These are phyloP conservation scores for Neocrepidodera transversa DNA, from an alignment of 2,888 invertebrate species.

Conservation along the genomic window DNA sequence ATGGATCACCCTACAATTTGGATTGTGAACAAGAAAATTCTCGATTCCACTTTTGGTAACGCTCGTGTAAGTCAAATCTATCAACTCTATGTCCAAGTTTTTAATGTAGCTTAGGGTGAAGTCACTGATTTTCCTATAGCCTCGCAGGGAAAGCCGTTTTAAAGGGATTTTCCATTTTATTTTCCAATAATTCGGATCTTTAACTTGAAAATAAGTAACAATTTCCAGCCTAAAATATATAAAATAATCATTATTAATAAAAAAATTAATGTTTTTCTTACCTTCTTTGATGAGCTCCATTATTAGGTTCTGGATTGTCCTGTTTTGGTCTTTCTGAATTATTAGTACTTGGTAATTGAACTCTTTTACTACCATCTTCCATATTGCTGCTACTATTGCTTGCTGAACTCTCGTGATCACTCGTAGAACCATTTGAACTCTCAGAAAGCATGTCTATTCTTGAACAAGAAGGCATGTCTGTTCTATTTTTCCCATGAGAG, in stretches of 20 bases:
- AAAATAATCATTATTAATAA: neutral
- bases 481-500: neutral
- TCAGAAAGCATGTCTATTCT: slow-evolving; percentile 1
- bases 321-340: neutral
- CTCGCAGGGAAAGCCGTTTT: slow-evolving; percentile 51
- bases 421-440: neutral
- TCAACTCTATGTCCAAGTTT: slow-evolving; percentile 51
- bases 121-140: slow-evolving; percentile 51
- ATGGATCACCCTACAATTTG: slow-evolving; percentile 65
- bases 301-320: neutral
- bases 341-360: neutral
- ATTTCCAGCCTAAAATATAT: slow-evolving; percentile 15
- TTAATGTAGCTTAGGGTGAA: slow-evolving; percentile 44
- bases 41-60: slow-evolving; percentile 69
- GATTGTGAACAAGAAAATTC: slow-evolving; percentile 67
- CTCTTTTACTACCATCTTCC: neutral
- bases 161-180: slow-evolving; percentile 38
- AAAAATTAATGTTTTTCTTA: no score
- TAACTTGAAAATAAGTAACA: neutral
- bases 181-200: slow-evolving; percentile 10
- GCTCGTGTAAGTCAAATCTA: slow-evolving; percentile 74
- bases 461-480: slow-evolving; percentile 20
- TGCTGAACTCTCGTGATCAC: neutral
- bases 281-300: neutral
- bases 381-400: neutral